A percentile compares a stretch with the other conserved stretches of the same genome.
Evolutionary conservation across 2,888 invertebrate genomes (phyloP).

Genomic region (Aphrophora alni): DNA sequence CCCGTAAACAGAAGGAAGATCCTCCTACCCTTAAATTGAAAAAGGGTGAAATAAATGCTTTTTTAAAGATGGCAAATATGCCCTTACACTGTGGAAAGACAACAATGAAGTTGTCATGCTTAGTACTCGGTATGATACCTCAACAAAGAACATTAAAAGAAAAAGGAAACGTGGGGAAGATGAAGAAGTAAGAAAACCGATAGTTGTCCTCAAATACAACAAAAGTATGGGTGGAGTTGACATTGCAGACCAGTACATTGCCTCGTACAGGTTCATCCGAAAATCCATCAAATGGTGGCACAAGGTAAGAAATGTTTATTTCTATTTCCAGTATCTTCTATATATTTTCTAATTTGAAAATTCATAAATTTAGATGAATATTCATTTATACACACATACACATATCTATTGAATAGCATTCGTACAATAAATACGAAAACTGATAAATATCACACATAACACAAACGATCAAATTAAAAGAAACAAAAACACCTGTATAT

Average conservation of each 20-base stretch:
- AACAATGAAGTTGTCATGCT: conserved; percentile 28
- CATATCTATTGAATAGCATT: too few relatives aligned
- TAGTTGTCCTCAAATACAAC: conserved; percentile 19
- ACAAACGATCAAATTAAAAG: too few relatives aligned
- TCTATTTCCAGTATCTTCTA: too few relatives aligned
- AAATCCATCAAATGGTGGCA: conserved; percentile 25
- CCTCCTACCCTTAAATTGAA: neutral
- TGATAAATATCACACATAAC: too few relatives aligned
- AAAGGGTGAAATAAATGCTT: conserved; percentile 25
- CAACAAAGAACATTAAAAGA: conserved; percentile 49
- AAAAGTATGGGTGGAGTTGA: conserved; percentile 31
- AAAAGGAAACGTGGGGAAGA: conserved; percentile 48
- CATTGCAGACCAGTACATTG: conserved; percentile 26
- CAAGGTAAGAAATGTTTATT: neutral
- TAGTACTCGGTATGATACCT: conserved; percentile 17
- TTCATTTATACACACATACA: too few relatives aligned
- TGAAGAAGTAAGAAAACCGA: conserved; percentile 7
- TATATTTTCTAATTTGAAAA: too few relatives aligned
- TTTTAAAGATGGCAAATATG: conserved; percentile 15
- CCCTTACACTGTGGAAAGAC: conserved; percentile 20
- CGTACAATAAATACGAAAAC: too few relatives aligned
- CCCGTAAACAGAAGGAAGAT: neutral
- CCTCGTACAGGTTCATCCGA: conserved; percentile 4
- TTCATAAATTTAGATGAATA: too few relatives aligned
- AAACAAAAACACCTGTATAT: too few relatives aligned